Base-by-base conservation (phyloP, 2,888 invertebrate species). In the Leptinotarsa juncta region DNA sequence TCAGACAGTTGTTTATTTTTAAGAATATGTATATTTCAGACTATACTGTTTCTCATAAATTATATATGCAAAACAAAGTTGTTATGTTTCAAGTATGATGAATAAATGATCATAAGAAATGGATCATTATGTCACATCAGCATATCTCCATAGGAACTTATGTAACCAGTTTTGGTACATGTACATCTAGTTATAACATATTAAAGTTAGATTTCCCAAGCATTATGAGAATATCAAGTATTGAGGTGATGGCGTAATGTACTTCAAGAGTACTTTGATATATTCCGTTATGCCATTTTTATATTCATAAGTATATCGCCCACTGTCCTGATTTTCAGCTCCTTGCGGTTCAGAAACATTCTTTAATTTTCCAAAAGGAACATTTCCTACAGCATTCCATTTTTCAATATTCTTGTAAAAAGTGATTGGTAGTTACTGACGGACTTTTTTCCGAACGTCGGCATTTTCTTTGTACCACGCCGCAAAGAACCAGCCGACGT, bases 141-240 rank as follows among this genome's bases (percentile, higher is more conserved):
- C 23, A 57, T 23, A 23, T 57, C 57, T 57, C 57, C 57, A 20
- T n/a, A n/a, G 20, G 20, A 18, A 42, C 7, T 16, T n/a, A 32
- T 12, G n/a, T 7, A n/a, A 62, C 32, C 62, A 32, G 62, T 42
- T 62, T 62, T 42, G 62, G n/a, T 7, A 42, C 62, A 62, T 62
- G 32, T 62, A n/a, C 4, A 62, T 42, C 16, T 32, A 32, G 32
- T 62, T 32, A 16, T 32, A 12, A 42, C 26, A 42, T 42, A n/a
- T 32, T 16, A 42, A 26, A 62, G 16, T 60, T 26, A 62, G 5
- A 32, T 62, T 62, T 62, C 32, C 32, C 42, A 62, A 62, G 32
- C 32, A 62, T n/a, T 62, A 32, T 62, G 62, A 62, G 62, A 62
- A 62, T 26, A 12, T n/a, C 20, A 57, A 60, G 20, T 4, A 60